Evolutionary conservation across 2,888 invertebrate species (phyloP), one percentile per base, ranked within the genome.

Genomic region (Cyclophora albipunctata): DNA sequence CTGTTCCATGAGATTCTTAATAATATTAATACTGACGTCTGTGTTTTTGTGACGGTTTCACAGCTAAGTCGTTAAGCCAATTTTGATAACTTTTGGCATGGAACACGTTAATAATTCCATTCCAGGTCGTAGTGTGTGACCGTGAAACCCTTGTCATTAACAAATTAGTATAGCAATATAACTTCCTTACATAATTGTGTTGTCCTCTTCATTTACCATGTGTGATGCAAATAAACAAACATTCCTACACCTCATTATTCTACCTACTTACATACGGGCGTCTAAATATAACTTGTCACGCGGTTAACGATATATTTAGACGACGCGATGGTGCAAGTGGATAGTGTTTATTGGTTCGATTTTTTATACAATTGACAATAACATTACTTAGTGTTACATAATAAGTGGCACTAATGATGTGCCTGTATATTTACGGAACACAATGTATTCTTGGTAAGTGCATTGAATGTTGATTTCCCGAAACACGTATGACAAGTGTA

Each of bases 401-500:
- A 42, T 7, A 2, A 2, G 42, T 42, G 3, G 7, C 4, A 42
- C 7, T 3, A 42, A 42, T 20, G 42, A 42, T 20, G 3, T 20
- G 1, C 20, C 20, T 20, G 20, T 20, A 2, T 20, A 20, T 20
- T 20, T 20, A 20, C 20, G 20, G 20, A 20, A 20, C 20, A 20
- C 20, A 20, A 20, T 20, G 20, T 20, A 20, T 20, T 20, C 20
- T 20, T 20, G 20, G 20, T 20, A 20, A 45, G n/a, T 48, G 43
- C 7, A 46, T 45, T 46, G 40, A 55, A 20, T 20, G 20, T 20
- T 73, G 72, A 64, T 70, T 78, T 74, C 71, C 71, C 66, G 71
- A 67, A 66, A 66, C 62, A 66, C 49, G 64, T 67, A 66, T 69
- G 73, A 74, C 71, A 69, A 49, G 58, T 51, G 76, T 83, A 84